Evolutionary conservation across 2,113 vertebrate genomes (phyloP).

Genomic region (Poeciliopsis prolifica): DNA sequence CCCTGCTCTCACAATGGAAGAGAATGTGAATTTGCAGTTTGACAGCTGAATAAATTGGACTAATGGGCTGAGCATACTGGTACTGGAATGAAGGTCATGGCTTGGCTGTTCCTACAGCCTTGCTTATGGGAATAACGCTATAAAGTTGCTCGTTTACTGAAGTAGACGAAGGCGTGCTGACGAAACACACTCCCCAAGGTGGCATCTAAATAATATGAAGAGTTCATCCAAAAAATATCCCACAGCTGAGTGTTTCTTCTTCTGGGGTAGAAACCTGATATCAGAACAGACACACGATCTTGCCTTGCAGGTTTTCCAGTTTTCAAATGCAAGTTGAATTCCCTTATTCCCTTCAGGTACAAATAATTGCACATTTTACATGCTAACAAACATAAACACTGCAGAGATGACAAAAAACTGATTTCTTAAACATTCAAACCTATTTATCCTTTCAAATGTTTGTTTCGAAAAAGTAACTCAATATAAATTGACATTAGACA

Average conservation of each 20-base stretch:
- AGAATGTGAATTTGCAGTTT: conserved; percentile 60
- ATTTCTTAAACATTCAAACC: background rate
- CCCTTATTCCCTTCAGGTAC: background rate
- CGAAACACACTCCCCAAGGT: conserved; percentile 30
- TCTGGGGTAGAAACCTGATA: conserved; percentile 8
- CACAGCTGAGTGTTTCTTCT: conserved; percentile 19
- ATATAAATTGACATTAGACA: background rate
- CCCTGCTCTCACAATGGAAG: conserved; percentile 47
- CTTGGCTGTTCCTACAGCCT: conserved; percentile 30
- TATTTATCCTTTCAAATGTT: background rate
- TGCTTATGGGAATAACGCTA: conserved; percentile 40
- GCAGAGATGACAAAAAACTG: background rate
- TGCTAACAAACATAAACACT: background rate
- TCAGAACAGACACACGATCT: background rate
- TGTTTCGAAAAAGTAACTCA: background rate
- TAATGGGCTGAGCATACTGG: conserved; percentile 64
- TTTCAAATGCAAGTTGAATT: background rate
- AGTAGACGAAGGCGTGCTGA: conserved; percentile 16
- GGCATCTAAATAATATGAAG: conserved; percentile 26
- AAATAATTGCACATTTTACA: background rate
- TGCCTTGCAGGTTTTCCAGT: background rate
- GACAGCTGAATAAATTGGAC: conserved; percentile 75
- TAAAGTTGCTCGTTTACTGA: conserved; percentile 20
- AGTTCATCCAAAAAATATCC: conserved; percentile 22
- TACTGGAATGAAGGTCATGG: conserved; percentile 60